phyloP scores from a whole-genome alignment of 2,113 vertebrate genomes.

The Antechinus stuartii region DNA sequence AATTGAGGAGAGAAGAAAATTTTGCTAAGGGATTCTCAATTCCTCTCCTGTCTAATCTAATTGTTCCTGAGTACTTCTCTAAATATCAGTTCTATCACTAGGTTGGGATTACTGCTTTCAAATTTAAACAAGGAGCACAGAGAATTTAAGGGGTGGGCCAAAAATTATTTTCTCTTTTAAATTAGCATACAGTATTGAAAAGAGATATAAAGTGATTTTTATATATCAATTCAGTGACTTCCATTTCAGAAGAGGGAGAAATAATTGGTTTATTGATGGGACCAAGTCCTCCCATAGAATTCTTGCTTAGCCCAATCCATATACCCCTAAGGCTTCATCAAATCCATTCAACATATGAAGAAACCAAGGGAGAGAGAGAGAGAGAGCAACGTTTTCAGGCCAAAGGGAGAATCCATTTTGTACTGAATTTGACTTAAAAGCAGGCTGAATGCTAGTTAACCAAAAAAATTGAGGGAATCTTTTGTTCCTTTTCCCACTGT shows the following conservation, averaged over 20 bases:
- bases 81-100: not conserved
- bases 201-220: not conserved
- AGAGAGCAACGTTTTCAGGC: not conserved
- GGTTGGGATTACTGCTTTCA: not conserved
- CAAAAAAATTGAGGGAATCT: not conserved
- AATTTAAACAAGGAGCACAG: not conserved
- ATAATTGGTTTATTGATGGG: not conserved
- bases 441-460: not conserved
- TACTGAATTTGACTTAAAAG: not conserved
- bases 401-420: not conserved
- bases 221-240: not conserved
- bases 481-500: not conserved
- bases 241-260: not conserved
- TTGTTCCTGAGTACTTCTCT: accelerated
- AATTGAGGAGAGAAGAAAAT: not conserved
- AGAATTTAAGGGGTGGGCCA: not conserved
- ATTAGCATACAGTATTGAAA: not conserved
- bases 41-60: not conserved
- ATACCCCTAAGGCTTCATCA: not conserved
- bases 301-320: not conserved
- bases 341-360: not conserved
- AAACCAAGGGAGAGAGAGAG: not conserved
- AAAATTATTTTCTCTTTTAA: not conserved
- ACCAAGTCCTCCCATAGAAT: too few relatives aligned
- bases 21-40: not conserved